Evolutionary conservation across 2,797 vertebrate genomes (phyloP).

Genomic region (Diplodus sargus): DNA sequence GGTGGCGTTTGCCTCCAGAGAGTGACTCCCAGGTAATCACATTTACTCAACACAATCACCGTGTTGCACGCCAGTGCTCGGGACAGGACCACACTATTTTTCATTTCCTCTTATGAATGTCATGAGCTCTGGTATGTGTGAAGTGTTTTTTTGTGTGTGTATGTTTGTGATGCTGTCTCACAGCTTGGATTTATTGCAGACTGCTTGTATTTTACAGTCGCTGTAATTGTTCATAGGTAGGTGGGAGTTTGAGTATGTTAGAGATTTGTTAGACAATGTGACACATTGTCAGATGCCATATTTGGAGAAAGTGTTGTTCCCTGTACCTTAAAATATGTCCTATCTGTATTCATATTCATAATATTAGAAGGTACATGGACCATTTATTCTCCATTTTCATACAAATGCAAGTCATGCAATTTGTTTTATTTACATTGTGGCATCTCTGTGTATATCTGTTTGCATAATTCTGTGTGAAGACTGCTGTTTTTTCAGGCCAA

Average conservation of each 20-base stretch:
- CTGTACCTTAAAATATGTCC: background rate
- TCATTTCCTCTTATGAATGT: slow-evolving; percentile 76
- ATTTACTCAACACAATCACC: slow-evolving; percentile 76
- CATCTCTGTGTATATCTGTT: background rate
- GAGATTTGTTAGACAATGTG: slow-evolving; percentile 6
- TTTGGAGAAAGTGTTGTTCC: background rate
- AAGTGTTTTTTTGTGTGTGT: slow-evolving; percentile 26
- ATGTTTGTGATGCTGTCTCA: slow-evolving; percentile 12
- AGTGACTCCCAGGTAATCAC: slow-evolving; percentile 75
- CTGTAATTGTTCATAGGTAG: slow-evolving; percentile 11
- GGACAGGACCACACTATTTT: slow-evolving; percentile 62
- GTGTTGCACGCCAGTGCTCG: slow-evolving; percentile 46
- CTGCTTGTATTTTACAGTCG: slow-evolving; percentile 10
- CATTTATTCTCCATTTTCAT: background rate
- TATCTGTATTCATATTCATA: background rate
- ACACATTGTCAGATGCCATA: background rate
- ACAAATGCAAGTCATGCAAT: background rate
- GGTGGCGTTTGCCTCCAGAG: slow-evolving; percentile 66
- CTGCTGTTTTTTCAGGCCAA: no score
- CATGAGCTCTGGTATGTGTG: slow-evolving; percentile 45
- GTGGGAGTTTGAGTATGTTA: background rate
- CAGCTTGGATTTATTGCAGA: slow-evolving; percentile 25
- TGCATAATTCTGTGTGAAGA: background rate
- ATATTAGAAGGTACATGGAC: background rate
- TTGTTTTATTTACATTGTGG: background rate